Base-by-base conservation (phyloP, 2,797 vertebrate species). In the Sebastes itinus region DNA sequence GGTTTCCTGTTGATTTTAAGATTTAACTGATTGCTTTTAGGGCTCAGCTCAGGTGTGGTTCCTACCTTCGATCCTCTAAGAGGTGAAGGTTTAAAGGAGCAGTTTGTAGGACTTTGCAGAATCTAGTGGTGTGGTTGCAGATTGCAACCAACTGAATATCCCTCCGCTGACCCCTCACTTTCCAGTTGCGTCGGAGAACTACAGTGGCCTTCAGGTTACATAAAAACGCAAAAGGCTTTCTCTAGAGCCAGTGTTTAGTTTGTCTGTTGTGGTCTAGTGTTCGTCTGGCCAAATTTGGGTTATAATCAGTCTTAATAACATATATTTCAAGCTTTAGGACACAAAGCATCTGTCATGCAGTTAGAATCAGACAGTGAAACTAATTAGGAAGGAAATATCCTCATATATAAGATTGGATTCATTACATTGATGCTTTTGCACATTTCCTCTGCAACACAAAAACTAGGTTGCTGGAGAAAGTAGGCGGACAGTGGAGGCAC, bases 391-490 rank as follows among this genome's bases (percentile, higher is more conserved):
- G 8, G 11, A 55, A 77, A 18, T 66, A 54, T 72, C 18, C 23
- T 68, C 22, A 72, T 27, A 18, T 7, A 61, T 60, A 32, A 67
- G 62, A 83, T 72, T 64, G 74, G 55, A 81, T 84, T 77, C 59
- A 73, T 86, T 86, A 85, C 65, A 56, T 30, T 67, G 77, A 75
- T 56, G 77, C 46, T 89, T 62, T 71, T 52, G 46, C 78, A 75
- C 54, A 81, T 88, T 79, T 82, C 88, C 79, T 90, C 67, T 83
- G 86, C 77, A 90, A 87, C 81, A 87, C 84, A 54, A 78, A 84
- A 93, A 88, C 71, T 89, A 89, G 82, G 89, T 71, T 92, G 74
- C 74, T 28, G 59, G 72, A 88, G 63, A 69, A 85, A 86, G 78
- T 73, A 67, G n/a, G 66, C 12, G 23, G 32, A 72, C 70, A 65